These are phyloP conservation scores for Ooceraea biroi DNA, from an alignment of 1,140 invertebrate species.

Conservation along the genomic window DNA sequence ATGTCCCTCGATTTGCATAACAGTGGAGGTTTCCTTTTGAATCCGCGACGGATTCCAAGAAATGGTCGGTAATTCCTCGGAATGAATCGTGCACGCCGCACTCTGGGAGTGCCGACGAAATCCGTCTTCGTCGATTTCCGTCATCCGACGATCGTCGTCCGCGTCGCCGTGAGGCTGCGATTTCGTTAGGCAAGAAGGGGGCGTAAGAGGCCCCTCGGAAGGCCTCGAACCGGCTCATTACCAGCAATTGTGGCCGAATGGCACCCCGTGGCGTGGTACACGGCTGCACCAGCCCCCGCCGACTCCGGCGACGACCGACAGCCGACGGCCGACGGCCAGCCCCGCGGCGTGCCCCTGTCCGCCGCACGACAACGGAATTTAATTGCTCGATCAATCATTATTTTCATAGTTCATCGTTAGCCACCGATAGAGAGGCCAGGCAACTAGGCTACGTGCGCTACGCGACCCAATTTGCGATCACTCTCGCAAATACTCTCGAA, in stretches of 20 bases:
- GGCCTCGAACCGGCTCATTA: slow-evolving; percentile 83
- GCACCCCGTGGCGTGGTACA: slow-evolving; percentile 80
- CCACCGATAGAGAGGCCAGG: slow-evolving; percentile 58
- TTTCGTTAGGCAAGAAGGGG: slow-evolving; percentile 74
- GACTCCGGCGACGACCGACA: slow-evolving; percentile 63
- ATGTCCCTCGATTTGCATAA: slow-evolving; percentile 51
- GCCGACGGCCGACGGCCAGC: slow-evolving; percentile 54
- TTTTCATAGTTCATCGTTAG: slow-evolving; percentile 73
- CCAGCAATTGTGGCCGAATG: slow-evolving; percentile 84
- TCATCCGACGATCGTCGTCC: slow-evolving; percentile 40
- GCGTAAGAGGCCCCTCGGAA: slow-evolving; percentile 76
- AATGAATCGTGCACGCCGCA: slow-evolving; percentile 44
- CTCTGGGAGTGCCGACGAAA: slow-evolving; percentile 48
- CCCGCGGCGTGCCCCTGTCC: slow-evolving; percentile 66
- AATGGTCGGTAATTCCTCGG: slow-evolving; percentile 67
- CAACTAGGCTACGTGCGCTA: slow-evolving; percentile 20
- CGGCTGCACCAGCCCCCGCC: slow-evolving; percentile 69
- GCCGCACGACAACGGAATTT: slow-evolving; percentile 84
- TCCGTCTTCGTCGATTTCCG: slow-evolving; percentile 73
- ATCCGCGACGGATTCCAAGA: slow-evolving; percentile 59
- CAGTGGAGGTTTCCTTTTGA: slow-evolving; percentile 3
- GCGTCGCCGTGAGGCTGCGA: slow-evolving; percentile 78
- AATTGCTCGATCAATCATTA: slow-evolving; percentile 86
- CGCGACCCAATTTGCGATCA: slow-evolving; percentile 25
- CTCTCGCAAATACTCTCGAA: background rate